phyloP scores from a whole-genome alignment of 2,888 invertebrate genomes.

The Xylophagus ater region DNA sequence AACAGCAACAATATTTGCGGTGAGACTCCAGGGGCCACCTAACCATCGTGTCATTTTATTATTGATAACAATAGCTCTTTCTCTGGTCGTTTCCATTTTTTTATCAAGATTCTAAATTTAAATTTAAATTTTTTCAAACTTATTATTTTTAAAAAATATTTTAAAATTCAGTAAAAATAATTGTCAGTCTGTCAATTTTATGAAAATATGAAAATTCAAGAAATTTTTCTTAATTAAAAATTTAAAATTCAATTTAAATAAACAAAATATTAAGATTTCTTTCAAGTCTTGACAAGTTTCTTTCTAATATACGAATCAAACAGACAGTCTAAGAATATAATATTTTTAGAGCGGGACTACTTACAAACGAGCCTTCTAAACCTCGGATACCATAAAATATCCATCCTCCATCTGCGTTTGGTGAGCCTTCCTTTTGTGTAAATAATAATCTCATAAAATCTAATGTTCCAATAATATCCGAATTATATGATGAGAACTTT shows the following conservation, averaged over 20 bases:
- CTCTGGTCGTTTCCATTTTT: constrained; percentile 28
- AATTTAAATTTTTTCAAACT: no score
- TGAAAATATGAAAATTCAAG: no score
- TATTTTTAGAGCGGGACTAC: background rate
- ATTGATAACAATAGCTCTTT: constrained; percentile 41
- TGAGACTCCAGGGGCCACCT: constrained; percentile 50
- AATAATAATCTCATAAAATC: constrained; percentile 34
- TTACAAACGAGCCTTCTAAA: constrained; percentile 30
- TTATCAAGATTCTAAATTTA: constrained; percentile 24
- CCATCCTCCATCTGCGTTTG: constrained; percentile 33
- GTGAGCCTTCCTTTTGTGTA: constrained; percentile 28
- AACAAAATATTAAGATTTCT: no score
- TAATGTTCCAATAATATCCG: constrained; percentile 30
- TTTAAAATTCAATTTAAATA: no score
- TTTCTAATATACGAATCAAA: no score
- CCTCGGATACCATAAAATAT: constrained; percentile 31
- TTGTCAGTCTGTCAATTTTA: no score
- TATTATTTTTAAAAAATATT: no score
- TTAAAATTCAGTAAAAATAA: no score
- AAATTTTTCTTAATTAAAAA: no score
- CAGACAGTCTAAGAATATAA: background rate
- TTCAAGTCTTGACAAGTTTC: no score
- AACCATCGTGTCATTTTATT: constrained; percentile 58
- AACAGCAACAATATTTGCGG: constrained; percentile 59
- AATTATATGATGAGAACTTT: constrained; percentile 29